These are phyloP conservation scores for Remorina albescens DNA, from an alignment of 2,797 vertebrate species.

Conservation along the genomic window DNA sequence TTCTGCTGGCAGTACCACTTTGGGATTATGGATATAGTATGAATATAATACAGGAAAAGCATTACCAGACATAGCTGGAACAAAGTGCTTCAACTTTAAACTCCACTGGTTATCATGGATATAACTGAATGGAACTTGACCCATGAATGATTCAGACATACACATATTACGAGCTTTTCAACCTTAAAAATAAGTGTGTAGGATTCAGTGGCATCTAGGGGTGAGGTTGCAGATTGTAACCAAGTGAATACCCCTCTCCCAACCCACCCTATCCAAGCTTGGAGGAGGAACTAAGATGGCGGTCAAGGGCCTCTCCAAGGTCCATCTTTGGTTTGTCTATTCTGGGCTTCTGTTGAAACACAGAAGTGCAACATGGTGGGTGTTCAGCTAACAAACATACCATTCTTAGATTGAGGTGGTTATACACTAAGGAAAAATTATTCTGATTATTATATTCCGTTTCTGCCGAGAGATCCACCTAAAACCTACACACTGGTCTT, in stretches of 20 bases:
- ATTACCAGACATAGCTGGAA: slow-evolving; percentile 35
- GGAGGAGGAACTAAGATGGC: too few species aligned
- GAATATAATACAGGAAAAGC: slow-evolving; percentile 30
- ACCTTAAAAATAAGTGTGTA: not conserved
- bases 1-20: slow-evolving; percentile 30
- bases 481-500: not conserved
- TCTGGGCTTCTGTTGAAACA: not conserved
- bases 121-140: slow-evolving; percentile 17
- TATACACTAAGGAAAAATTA: not conserved
- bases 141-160: slow-evolving; percentile 36
- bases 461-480: not conserved
- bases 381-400: too few species aligned
- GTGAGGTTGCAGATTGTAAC: not conserved
- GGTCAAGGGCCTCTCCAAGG: not conserved
- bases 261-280: too few species aligned
- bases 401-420: not conserved
- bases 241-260: too few species aligned
- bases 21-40: slow-evolving; percentile 29
- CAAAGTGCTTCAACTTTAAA: slow-evolving; percentile 46
- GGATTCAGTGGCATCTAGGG: not conserved
- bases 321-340: too few species aligned
- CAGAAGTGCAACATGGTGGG: too few species aligned
- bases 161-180: slow-evolving; percentile 36
- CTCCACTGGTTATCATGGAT: slow-evolving; percentile 24
- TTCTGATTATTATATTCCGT: not conserved